These are phyloP conservation scores for Tyrophagus putrescentiae DNA, from an alignment of 1,140 invertebrate genomes.

Conservation along the genomic window DNA sequence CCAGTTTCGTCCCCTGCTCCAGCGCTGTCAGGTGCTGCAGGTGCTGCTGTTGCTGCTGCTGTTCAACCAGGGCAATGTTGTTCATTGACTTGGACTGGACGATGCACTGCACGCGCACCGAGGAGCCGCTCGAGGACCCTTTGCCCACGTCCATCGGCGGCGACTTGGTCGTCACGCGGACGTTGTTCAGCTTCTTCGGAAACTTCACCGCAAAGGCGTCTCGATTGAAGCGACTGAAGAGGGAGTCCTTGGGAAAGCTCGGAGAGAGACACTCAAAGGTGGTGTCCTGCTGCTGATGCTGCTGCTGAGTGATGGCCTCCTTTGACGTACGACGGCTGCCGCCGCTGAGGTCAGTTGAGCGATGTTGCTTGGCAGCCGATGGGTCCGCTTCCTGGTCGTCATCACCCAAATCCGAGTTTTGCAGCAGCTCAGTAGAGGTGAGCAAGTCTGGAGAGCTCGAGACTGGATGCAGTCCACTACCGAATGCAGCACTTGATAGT, in stretches of 20 bases:
- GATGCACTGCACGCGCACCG: slow-evolving; percentile 21
- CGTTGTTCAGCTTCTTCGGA: not conserved
- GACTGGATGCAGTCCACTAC: slow-evolving; percentile 13
- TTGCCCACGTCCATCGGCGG: not conserved
- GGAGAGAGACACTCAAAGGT: too few relatives aligned
- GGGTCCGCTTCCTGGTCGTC: not conserved
- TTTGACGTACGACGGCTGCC: not conserved
- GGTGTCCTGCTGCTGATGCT: too few relatives aligned
- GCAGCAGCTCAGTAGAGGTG: too few relatives aligned
- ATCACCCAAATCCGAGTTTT: not conserved
- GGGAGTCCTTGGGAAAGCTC: not conserved
- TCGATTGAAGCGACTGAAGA: not conserved
- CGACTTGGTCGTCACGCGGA: not conserved
- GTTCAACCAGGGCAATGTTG: slow-evolving; percentile 21
- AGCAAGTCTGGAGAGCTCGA: slow-evolving; percentile 24
- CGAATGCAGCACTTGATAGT: not conserved
- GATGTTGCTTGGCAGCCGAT: not conserved
- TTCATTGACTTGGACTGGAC: slow-evolving; percentile 25
- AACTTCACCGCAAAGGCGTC: not conserved
- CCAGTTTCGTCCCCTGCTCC: not conserved
- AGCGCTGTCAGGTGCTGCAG: not conserved
- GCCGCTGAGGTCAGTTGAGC: not conserved
- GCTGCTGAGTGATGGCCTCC: too few relatives aligned
- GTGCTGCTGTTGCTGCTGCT: not conserved
- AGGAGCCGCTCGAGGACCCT: slow-evolving; percentile 10